Base-by-base conservation (phyloP, 2,797 vertebrate species). In the Balearica regulorum region DNA sequence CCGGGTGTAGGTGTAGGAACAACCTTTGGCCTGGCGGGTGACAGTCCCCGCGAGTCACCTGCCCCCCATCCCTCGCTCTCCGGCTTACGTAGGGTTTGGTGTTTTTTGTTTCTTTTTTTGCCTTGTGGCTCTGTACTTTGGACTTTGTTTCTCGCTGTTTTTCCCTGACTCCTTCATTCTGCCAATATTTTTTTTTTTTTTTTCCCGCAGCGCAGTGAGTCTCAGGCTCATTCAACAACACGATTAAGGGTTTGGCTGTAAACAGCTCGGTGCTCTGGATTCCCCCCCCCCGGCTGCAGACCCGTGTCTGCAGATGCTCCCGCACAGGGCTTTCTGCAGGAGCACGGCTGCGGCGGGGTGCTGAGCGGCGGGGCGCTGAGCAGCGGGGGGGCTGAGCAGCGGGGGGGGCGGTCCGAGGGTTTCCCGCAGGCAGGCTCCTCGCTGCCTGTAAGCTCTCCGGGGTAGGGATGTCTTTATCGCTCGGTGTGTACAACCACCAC, bases 161-260 rank as follows among this genome's bases (percentile, higher is more conserved):
- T 18, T 48, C 43, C 53, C 62, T 0, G 5, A 19, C 3, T 49
- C 28, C 51, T 83, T 48, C 43, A 2, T 71, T 66, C 20, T 15
- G 1, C n/a, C 2, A 0, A 25, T 22, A 8, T 7, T 11, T 17
- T 26, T 18, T 48, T 33, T 24, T n/a, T 16, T 28, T 53, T 33
- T 31, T 44, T 25, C 35, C 14, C 4, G 0, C 29, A 80, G 21
- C 57, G 44, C 26, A 80, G 60, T 2, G 16, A 83, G 53, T 60
- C 35, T 24, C 39, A 43, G 46, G 31, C 35, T 61, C 9, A 0
- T 43, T 49, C 49, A 33, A 6, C 39, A 31, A 0, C 66, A 54
- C 44, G 28, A 0, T 4, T 12, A 26, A 35, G 18, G 33, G 33
- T 20, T 54, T 48, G 26, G 1, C 10, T 3, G 0, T 20, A 10